Conservation (phyloP, 2,113 vertebrate species). For the Thomomys bottae region DNA sequence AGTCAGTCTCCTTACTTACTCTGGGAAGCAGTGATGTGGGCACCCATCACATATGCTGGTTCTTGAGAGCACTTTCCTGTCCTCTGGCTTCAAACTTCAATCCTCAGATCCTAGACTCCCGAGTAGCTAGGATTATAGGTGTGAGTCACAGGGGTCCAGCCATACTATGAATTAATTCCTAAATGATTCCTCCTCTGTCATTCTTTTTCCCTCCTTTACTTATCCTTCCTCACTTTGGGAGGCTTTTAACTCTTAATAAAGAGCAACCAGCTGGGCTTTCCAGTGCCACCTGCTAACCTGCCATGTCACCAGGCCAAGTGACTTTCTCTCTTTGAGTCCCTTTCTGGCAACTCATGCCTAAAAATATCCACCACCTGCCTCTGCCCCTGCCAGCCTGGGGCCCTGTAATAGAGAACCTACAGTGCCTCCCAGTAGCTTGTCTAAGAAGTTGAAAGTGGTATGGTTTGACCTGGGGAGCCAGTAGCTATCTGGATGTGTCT, state of each 20-base stretch:
- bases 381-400: background rate
- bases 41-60: background rate
- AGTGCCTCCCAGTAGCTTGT: background rate
- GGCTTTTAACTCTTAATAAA: background rate
- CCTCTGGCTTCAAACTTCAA: too few species aligned
- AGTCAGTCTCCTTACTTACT: background rate
- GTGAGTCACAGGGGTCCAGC: too few species aligned
- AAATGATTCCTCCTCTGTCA: too few species aligned
- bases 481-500: background rate
- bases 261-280: background rate
- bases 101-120: too few species aligned
- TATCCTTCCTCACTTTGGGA: too few species aligned
- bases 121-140: too few species aligned
- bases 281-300: slow-evolving; percentile 13
- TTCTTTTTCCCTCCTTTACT: too few species aligned
- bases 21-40: background rate
- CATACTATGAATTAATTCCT: too few species aligned
- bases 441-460: background rate
- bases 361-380: slow-evolving; percentile 72
- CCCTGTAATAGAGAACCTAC: slow-evolving; percentile 51
- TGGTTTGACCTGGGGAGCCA: background rate
- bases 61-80: background rate
- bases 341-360: slow-evolving; percentile 39
- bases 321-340: slow-evolving; percentile 45
- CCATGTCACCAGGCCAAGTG: background rate